phyloP scores from a whole-genome alignment of 2,888 invertebrate species.

The Phyto melanocephala region DNA sequence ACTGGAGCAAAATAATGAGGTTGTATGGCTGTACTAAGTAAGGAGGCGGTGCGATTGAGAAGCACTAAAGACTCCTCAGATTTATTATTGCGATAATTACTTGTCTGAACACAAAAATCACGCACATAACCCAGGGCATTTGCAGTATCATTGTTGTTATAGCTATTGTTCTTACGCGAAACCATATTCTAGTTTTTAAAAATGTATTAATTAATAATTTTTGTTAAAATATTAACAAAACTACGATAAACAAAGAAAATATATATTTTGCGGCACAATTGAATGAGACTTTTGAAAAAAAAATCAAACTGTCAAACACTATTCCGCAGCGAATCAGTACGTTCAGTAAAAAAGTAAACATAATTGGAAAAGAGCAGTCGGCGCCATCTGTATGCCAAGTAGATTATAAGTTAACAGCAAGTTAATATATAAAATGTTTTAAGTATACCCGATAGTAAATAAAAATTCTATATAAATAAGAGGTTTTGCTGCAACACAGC shows the following conservation, averaged over 20 bases:
- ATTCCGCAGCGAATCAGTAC: not conserved
- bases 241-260: not conserved
- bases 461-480: too few relatives aligned
- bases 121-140: conserved; percentile 73
- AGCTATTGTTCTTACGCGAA: conserved; percentile 51
- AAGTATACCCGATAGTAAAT: too few relatives aligned
- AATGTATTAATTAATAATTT: not conserved
- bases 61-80: conserved; percentile 72
- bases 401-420: too few relatives aligned
- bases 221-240: not conserved
- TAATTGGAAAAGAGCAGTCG: not conserved
- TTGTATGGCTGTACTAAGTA: conserved; percentile 64
- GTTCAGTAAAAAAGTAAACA: not conserved
- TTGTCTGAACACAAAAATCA: conserved; percentile 73
- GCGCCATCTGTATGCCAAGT: conserved; percentile 12
- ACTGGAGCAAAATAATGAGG: conserved; percentile 70
- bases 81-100: conserved; percentile 71
- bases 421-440: too few relatives aligned
- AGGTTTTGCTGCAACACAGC: too few relatives aligned
- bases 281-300: conserved; percentile 21
- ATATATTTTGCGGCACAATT: conserved; percentile 24
- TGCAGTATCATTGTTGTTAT: conserved; percentile 59
- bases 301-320: not conserved
- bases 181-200: not conserved
- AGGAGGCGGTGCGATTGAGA: conserved; percentile 74